Evolutionary conservation across 2,113 vertebrate species (phyloP).

Genomic region (Caranx ignobilis): DNA sequence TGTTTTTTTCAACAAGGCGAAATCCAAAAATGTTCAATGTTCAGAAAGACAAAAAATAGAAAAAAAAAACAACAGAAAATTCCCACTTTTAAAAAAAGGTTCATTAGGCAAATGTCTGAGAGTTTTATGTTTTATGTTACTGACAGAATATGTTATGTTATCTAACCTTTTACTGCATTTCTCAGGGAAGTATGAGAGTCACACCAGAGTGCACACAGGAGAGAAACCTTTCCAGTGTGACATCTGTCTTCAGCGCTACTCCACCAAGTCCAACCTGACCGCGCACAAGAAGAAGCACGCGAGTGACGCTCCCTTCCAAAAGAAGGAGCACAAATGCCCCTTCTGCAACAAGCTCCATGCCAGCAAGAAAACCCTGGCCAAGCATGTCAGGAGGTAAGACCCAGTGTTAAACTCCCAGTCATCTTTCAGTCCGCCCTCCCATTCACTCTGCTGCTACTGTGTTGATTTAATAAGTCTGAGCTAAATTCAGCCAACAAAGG

Average conservation of each 20-base stretch:
- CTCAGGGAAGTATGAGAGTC: conserved; percentile 96
- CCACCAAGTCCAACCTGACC: conserved; percentile 98
- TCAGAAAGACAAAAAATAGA: too few relatives aligned
- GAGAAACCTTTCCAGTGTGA: conserved; percentile 99
- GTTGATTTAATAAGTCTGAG: not conserved
- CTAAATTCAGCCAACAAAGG: not conserved
- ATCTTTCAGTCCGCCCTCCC: not conserved
- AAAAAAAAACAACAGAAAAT: too few relatives aligned
- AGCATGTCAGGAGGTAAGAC: conserved; percentile 93
- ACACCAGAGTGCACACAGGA: conserved; percentile 96
- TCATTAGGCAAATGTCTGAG: too few relatives aligned
- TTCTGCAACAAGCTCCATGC: conserved; percentile 97
- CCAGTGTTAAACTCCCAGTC: not conserved
- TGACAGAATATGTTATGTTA: not conserved
- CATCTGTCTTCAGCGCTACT: conserved; percentile 96
- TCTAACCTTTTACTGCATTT: conserved; percentile 25
- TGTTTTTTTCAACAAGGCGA: too few relatives aligned
- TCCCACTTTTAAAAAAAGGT: too few relatives aligned
- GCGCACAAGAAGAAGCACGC: conserved; percentile 96
- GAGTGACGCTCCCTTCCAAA: conserved; percentile 89
- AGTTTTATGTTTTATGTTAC: too few relatives aligned
- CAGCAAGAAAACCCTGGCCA: conserved; percentile 95
- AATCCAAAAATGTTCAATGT: too few relatives aligned
- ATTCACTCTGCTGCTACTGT: not conserved
- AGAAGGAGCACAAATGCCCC: conserved; percentile 97